A percentile compares a stretch with the other conserved stretches of the same genome.
These are phyloP conservation scores for Tympanuchus pallidicinctus DNA, from an alignment of 2,113 vertebrate genomes.

Conservation along the genomic window DNA sequence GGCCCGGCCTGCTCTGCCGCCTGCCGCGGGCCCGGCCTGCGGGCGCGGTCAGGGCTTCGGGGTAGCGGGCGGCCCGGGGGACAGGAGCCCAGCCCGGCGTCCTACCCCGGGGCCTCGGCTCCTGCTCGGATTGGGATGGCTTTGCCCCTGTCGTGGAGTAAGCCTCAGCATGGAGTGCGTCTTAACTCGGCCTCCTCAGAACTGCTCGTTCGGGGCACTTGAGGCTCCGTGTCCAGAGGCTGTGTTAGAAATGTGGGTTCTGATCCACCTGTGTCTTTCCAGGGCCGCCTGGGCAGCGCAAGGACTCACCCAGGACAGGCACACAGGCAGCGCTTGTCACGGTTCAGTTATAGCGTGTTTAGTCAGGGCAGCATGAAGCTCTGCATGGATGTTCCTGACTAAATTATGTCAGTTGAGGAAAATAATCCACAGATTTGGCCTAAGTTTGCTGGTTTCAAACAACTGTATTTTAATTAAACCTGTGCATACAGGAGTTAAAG, in stretches of 20 bases:
- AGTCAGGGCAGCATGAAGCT: not conserved
- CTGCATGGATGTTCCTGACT: not conserved
- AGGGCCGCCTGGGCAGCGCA: not conserved
- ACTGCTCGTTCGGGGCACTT: not conserved
- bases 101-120: too few relatives aligned
- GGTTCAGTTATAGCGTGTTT: not conserved
- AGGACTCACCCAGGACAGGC: not conserved
- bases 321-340: fast-evolving
- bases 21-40: not conserved
- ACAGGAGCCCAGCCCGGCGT: not conserved
- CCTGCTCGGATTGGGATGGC: not conserved
- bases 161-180: too few relatives aligned
- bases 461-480: not conserved
- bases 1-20: not conserved
- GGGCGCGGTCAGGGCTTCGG: too few relatives aligned
- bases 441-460: not conserved
- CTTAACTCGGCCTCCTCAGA: not conserved
- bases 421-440: not conserved
- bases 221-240: not conserved
- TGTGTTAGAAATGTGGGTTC: not conserved
- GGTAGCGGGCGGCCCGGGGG: too few relatives aligned
- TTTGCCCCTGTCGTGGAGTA: not conserved
- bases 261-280: not conserved
- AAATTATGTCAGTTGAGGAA: not conserved
- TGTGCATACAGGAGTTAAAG: not conserved